These are phyloP conservation scores for Thysanoteuthis rhombus DNA, from an alignment of 2,888 invertebrate genomes.

Conservation along the genomic window DNA sequence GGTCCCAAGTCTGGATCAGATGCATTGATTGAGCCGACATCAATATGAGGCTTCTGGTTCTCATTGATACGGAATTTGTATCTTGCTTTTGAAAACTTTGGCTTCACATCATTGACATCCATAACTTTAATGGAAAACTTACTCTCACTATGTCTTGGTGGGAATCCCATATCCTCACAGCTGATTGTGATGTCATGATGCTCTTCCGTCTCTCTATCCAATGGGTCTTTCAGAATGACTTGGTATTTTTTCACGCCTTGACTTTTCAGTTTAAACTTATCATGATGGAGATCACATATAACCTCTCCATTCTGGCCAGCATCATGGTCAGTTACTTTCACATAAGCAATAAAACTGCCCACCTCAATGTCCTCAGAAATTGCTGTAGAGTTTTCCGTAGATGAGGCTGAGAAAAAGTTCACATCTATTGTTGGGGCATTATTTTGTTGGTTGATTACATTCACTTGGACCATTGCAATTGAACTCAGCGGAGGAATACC, in stretches of 20 bases:
- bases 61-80: not conserved
- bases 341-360: not conserved
- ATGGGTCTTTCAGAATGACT: not conserved
- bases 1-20: not conserved
- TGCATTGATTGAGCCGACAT: not conserved
- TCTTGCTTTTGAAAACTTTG: not conserved
- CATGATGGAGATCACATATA: not conserved
- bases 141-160: not conserved
- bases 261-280: not conserved
- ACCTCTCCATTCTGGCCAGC: not conserved
- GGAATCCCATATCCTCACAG: not conserved
- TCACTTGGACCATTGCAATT: not conserved
- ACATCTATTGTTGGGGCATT: not conserved
- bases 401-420: not conserved
- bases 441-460: not conserved
- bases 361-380: not conserved
- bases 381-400: not conserved
- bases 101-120: not conserved
- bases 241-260: not conserved
- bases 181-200: not conserved
- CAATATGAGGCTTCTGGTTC: not conserved
- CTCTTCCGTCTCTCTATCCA: not conserved
- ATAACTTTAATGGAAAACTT: not conserved
- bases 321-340: not conserved
- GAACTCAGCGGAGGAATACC: not conserved